These are phyloP conservation scores for Erpetoichthys calabaricus DNA, from an alignment of 2,797 vertebrate species.

Conservation along the genomic window DNA sequence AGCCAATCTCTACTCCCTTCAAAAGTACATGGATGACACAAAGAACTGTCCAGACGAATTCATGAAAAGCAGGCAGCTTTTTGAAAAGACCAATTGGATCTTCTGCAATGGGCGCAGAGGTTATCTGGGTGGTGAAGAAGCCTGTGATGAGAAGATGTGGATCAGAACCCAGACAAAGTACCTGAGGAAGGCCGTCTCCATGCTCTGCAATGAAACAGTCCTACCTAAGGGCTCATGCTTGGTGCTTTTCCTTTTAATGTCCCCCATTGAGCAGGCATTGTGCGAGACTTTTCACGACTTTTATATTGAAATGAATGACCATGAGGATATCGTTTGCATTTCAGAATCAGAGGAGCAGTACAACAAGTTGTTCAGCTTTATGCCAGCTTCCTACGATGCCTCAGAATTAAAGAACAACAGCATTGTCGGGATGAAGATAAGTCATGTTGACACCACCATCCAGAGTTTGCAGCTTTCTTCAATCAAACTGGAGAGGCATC, in stretches of 20 bases:
- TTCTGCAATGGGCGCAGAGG: conserved; percentile 39
- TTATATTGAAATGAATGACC: conserved; percentile 36
- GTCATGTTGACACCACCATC: conserved; percentile 28
- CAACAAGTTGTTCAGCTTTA: conserved; percentile 26
- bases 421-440: conserved; percentile 33
- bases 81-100: conserved; percentile 40
- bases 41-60: conserved; percentile 15
- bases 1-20: conserved; percentile 25
- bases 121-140: conserved; percentile 23
- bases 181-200: conserved; percentile 31
- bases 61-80: conserved; percentile 26
- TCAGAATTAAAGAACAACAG: conserved; percentile 24
- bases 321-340: conserved; percentile 31
- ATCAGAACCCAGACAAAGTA: conserved; percentile 30
- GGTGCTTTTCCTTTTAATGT: conserved; percentile 36
- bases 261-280: conserved; percentile 32
- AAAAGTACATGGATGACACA: conserved; percentile 24
- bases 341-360: conserved; percentile 33
- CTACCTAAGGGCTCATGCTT: conserved; percentile 27
- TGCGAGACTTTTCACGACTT: conserved; percentile 36
- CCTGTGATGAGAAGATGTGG: conserved; percentile 37
- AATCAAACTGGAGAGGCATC: conserved; percentile 15
- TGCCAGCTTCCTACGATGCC: conserved; percentile 27
- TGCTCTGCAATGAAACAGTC: conserved; percentile 33
- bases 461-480: conserved; percentile 23